phyloP scores from a whole-genome alignment of 2,113 vertebrate genomes.

The Corydoras maculifer region DNA sequence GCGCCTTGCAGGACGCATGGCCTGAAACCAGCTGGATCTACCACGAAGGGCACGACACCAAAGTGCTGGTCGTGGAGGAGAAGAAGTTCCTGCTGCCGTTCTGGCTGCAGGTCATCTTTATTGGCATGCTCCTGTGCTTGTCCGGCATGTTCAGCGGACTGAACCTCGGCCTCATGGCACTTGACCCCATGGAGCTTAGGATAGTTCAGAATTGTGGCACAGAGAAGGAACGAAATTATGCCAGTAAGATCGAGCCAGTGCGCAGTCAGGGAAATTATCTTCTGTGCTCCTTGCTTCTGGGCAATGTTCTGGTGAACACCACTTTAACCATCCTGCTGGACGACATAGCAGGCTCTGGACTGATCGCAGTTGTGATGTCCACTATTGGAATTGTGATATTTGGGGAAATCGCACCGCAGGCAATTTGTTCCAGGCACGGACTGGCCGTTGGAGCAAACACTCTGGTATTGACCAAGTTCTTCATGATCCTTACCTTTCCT shows the following conservation, averaged over 20 bases:
- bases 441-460: constrained; percentile 46
- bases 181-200: constrained; percentile 47
- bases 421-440: constrained; percentile 45
- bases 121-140: constrained; percentile 42
- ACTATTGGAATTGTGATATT: constrained; percentile 47
- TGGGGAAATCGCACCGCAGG: constrained; percentile 45
- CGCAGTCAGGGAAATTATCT: constrained; percentile 47
- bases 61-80: constrained; percentile 45
- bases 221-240: constrained; percentile 45
- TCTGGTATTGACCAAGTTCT: constrained; percentile 45
- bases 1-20: constrained; percentile 28
- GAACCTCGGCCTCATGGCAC: constrained; percentile 46
- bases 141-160: constrained; percentile 48
- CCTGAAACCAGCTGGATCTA: constrained; percentile 41
- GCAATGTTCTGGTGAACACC: constrained; percentile 45
- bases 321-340: constrained; percentile 45
- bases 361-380: constrained; percentile 46
- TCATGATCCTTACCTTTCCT: constrained; percentile 48
- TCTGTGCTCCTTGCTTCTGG: constrained; percentile 42
- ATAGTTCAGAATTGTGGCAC: constrained; percentile 48
- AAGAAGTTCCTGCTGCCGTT: constrained; percentile 46
- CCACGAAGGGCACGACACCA: constrained; percentile 44
- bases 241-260: constrained; percentile 44
- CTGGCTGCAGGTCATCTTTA: constrained; percentile 47
- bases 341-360: constrained; percentile 44